phyloP scores from a whole-genome alignment of 1,140 invertebrate genomes.

The Drosophila pseudoananassae region DNA sequence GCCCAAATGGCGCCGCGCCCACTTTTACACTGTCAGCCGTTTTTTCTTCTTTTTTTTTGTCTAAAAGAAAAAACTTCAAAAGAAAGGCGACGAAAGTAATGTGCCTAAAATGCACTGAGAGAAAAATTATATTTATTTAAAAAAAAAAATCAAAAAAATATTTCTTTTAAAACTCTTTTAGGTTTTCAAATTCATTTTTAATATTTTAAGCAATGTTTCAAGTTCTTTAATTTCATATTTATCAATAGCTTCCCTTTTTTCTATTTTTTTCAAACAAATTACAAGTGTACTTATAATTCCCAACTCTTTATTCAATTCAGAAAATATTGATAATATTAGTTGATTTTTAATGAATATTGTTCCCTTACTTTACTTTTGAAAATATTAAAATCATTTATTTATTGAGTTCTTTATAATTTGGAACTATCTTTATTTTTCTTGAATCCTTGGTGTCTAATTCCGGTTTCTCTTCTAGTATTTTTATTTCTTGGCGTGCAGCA shows the following conservation, averaged over 20 bases:
- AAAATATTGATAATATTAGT: no score
- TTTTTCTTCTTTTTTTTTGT: neutral
- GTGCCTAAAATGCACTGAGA: neutral
- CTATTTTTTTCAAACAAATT: neutral
- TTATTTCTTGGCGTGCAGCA: constrained; percentile 16
- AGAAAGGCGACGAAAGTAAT: constrained; percentile 3
- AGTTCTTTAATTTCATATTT: no score
- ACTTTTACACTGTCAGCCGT: neutral
- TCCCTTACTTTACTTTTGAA: no score
- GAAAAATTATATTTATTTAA: neutral
- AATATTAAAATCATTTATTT: neutral
- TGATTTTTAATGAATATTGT: no score
- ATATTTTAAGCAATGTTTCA: neutral
- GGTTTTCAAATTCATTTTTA: neutral
- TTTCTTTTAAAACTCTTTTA: no score
- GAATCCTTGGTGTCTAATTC: neutral
- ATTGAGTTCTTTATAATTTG: neutral
- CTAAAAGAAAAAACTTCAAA: neutral
- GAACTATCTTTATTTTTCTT: neutral
- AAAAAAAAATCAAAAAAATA: no score
- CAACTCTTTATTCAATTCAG: no score
- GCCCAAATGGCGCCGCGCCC: constrained; percentile 38
- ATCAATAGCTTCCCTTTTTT: no score
- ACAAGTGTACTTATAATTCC: neutral
- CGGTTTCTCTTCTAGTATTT: neutral